These are phyloP conservation scores for Oppia nitens DNA, from an alignment of 1,140 invertebrate genomes.

Conservation along the genomic window DNA sequence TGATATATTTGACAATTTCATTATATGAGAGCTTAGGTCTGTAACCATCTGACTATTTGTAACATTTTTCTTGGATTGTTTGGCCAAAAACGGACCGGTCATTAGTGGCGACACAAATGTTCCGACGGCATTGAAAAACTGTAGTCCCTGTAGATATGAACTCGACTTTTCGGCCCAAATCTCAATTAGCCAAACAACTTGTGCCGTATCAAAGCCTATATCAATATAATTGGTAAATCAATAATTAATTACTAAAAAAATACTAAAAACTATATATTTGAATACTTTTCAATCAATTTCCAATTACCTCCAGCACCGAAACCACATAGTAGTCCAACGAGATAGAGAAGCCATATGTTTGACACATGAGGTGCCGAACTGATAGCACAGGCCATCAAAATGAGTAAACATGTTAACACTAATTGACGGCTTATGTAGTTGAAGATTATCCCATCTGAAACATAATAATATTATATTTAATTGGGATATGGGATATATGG, in stretches of 20 bases:
- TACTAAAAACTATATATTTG: not conserved
- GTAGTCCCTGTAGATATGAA: not conserved
- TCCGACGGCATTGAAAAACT: conserved; percentile 6
- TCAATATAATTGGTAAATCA: no score
- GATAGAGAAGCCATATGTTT: not conserved
- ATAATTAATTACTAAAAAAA: no score
- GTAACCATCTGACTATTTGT: no score
- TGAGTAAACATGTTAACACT: not conserved
- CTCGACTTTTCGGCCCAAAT: not conserved
- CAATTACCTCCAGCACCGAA: not conserved
- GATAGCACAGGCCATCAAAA: not conserved
- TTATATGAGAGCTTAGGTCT: not conserved
- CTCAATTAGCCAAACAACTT: conserved; percentile 9
- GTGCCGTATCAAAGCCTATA: not conserved
- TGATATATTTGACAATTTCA: not conserved
- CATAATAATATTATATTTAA: no score
- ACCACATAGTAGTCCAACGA: not conserved
- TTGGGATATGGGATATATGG: no score
- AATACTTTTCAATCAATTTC: not conserved
- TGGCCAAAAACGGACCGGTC: not conserved
- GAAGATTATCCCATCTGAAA: not conserved
- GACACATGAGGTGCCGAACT: not conserved
- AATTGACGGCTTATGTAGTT: conserved; percentile 7
- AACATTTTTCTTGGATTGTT: no score
- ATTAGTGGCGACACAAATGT: conserved; percentile 8